phyloP scores from a whole-genome alignment of 2,888 invertebrate species.

The Drosophila mimetica region DNA sequence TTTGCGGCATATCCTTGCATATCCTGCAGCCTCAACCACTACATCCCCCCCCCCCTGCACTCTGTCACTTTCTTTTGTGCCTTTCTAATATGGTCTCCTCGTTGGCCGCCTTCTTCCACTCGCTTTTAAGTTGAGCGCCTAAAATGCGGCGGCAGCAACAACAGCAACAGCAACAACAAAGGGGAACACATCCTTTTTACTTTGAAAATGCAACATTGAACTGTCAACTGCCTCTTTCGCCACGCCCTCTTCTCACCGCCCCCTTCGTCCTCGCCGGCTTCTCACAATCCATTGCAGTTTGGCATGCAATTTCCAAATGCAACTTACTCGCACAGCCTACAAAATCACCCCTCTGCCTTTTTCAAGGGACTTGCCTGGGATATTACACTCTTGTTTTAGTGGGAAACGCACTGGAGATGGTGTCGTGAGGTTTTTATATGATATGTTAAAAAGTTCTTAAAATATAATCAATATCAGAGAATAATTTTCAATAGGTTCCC shows the following conservation, averaged over 20 bases:
- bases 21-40: constrained; percentile 8
- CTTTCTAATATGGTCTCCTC: constrained; percentile 51
- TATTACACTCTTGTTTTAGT: background rate
- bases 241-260: constrained; percentile 12
- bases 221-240: constrained; percentile 64
- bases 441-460: too few species aligned
- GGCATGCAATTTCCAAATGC: constrained; percentile 76
- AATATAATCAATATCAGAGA: too few species aligned
- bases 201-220: constrained; percentile 74
- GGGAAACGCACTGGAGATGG: background rate
- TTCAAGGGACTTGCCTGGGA: background rate
- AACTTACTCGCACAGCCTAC: constrained; percentile 39
- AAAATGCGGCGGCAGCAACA: constrained; percentile 59
- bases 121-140: constrained; percentile 66
- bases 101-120: constrained; percentile 12
- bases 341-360: background rate
- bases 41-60: background rate
- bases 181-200: constrained; percentile 50
- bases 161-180: constrained; percentile 14
- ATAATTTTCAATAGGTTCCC: too few species aligned
- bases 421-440: background rate
- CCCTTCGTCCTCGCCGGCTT: background rate
- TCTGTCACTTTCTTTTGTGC: constrained; percentile 57
- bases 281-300: constrained; percentile 57
- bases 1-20: constrained; percentile 53